A percentile compares a stretch with the other conserved stretches of the same genome.
These are phyloP conservation scores for Agonopterix heracliana DNA, from an alignment of 2,888 invertebrate genomes.

Conservation along the genomic window DNA sequence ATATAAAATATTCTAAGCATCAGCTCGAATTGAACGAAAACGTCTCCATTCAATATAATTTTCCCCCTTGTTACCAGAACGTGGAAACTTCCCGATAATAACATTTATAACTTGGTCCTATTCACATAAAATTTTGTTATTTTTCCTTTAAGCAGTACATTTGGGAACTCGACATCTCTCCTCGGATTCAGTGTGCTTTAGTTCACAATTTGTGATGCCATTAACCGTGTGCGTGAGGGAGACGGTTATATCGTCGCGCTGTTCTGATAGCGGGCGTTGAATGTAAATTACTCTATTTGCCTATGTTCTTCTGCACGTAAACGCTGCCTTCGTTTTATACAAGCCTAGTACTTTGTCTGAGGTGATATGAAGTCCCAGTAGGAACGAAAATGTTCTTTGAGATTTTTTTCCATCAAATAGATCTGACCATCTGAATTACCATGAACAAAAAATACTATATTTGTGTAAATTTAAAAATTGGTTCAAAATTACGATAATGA, in stretches of 20 bases:
- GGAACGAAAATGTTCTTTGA: too few species aligned
- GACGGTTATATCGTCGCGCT: constrained; percentile 37
- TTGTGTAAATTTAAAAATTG: too few species aligned
- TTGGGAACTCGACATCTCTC: constrained; percentile 43
- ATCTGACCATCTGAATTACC: too few species aligned
- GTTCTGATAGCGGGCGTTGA: constrained; percentile 52
- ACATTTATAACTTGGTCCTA: constrained; percentile 24
- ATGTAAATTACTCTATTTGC: constrained; percentile 73
- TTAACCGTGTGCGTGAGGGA: constrained; percentile 55
- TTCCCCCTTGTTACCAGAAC: constrained; percentile 2
- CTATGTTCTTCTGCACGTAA: constrained; percentile 52
- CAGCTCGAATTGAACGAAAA: too few species aligned
- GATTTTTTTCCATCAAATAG: too few species aligned
- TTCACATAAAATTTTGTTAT: constrained; percentile 62
- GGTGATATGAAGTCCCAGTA: not conserved
- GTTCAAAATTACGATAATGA: too few species aligned
- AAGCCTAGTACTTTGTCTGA: constrained; percentile 40
- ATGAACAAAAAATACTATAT: too few species aligned
- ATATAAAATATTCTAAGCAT: too few species aligned
- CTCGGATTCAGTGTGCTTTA: constrained; percentile 50
- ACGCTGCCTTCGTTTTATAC: constrained; percentile 64
- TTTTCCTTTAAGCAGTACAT: constrained; percentile 44
- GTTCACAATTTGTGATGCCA: constrained; percentile 65
- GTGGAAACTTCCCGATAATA: constrained; percentile 24
- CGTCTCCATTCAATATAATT: not conserved